Base-by-base conservation (phyloP, 2,113 vertebrate genomes). In the Rousettus leschenaultii region DNA sequence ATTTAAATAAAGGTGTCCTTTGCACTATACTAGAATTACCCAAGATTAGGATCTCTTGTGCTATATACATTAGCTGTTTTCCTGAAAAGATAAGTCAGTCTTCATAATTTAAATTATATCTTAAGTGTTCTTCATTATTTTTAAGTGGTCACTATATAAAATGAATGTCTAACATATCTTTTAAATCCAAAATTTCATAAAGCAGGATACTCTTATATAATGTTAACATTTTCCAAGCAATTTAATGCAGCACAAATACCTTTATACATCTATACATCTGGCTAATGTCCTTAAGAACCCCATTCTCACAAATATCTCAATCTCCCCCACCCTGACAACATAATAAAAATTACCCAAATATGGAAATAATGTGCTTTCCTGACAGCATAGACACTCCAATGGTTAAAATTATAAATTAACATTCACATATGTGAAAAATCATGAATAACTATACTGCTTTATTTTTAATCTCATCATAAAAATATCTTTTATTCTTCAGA, bases 401-500 rank as follows among this genome's bases (percentile, higher is more conserved):
- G 79, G 68, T 96, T 96, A 96, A 92, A 96, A 84, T 94, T 96
- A 98, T 53, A 96, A 97, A 97, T 93, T 97, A 97, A 97, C 95
- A 95, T 97, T 97, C 89, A 98, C 70, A 75, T 94, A 96, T 95
- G 38, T 93, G 96, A 92, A 98, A 98, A 98, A 95, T 92, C 89
- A 96, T 94, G 85, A 94, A 86, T 97, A 30, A 14, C 26, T 63
- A 30, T 30, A 97, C 97, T 51, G 14, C 16, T 51, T 98, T 98
- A 97, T 65, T 97, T 91, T 97, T 96, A 94, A 97, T 92, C 91
- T 98, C 92, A 97, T 98, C 98, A 98, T 97, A 98, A 98, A 99
- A 98, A 98, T 98, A 97, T 97, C 86, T 97, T 82, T 97, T 97
- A 97, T 95, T 95, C 93, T 97, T 98, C 96, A 98, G 97, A 97